Conservation (phyloP, 1,140 invertebrate species). For the Coboldia fuscipes region DNA sequence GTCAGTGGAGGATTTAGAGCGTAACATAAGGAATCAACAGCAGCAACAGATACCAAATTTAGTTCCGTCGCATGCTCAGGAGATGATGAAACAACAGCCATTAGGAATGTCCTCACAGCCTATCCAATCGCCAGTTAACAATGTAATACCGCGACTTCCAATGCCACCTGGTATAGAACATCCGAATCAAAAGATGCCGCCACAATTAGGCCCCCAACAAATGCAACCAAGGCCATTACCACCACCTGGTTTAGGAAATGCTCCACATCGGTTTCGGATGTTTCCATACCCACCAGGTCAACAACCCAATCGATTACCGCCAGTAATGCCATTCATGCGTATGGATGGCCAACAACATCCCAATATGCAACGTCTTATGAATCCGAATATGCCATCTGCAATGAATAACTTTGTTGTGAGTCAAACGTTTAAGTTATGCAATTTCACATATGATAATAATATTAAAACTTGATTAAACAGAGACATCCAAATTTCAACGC, state of each 20-base stretch:
- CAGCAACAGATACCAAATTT: not conserved
- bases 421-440: not conserved
- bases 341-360: constrained; percentile 8
- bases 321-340: constrained; percentile 1
- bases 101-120: not conserved
- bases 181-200: constrained; percentile 2
- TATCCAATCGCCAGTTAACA: too few species aligned
- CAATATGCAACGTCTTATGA: constrained; percentile 14
- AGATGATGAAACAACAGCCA: not conserved
- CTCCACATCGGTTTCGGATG: constrained; percentile 8
- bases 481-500: constrained; percentile 22
- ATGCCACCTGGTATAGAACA: too few species aligned
- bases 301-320: constrained; percentile 1
- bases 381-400: constrained; percentile 17
- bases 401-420: constrained; percentile 16
- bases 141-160: too few species aligned
- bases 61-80: not conserved
- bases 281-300: constrained; percentile 9
- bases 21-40: constrained; percentile 19
- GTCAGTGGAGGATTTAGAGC: constrained; percentile 19
- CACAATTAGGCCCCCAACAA: constrained; percentile 3
- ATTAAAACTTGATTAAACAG: not conserved
- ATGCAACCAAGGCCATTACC: constrained; percentile 4
- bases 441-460: not conserved
- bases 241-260: constrained; percentile 4